Base-by-base conservation (phyloP, 2,797 vertebrate species). In the Danio kyathit region DNA sequence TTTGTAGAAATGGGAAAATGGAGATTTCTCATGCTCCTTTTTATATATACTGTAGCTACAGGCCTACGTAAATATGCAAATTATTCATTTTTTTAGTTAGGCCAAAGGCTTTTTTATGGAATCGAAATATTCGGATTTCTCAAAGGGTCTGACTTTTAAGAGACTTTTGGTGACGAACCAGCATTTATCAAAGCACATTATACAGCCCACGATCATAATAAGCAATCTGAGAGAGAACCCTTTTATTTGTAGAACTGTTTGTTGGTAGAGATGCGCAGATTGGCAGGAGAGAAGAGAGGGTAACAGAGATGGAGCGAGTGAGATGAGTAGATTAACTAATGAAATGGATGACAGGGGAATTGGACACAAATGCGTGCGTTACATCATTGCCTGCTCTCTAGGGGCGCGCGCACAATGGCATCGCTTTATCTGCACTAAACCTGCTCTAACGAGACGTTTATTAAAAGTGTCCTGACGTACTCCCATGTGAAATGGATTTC, bases 251-350 rank as follows among this genome's bases (percentile, higher is more conserved):
- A 79, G 77, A 81, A 77, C 81, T 87, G 85, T 88, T 83, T 72
- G 81, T 67, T 79, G 80, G 86, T 52, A 46, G 84, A 77, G 81
- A 84, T 74, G 76, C 72, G 11, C 65, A 74, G 60, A 79, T 79
- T 57, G 63, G 57, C 82, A 69, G 71, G 51, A 65, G 72, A 61
- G 54, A 63, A 83, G 72, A 56, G 80, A 79, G 83, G 82, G 83
- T 84, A 61, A 73, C 76, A 85, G 76, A 85, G 85, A 86, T 87
- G 82, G 84, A 76, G 78, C 74, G 89, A 92, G 89, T 84, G 88
- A 91, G 91, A 92, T 85, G 89, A 90, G 89, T 80, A 90, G 91
- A 90, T 91, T 89, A 82, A 81, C 88, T 91, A 93, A 92, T 93
- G 89, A 92, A 90, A 91, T 91, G 90, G 89, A 76, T 81, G 87